Base-by-base conservation (phyloP, 1,140 invertebrate species). In the Hyposmocoma kahamanoa region DNA sequence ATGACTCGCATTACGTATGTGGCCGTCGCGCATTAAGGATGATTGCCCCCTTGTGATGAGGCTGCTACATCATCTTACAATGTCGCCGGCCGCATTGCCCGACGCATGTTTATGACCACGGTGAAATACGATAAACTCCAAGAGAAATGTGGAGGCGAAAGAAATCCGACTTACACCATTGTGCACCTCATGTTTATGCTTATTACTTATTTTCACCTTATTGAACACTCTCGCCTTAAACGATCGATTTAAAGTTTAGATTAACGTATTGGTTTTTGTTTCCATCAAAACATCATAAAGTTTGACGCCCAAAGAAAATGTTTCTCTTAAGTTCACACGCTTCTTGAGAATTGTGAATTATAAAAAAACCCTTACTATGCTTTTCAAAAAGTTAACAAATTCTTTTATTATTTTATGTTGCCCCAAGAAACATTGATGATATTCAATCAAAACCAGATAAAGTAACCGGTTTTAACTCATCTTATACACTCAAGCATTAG, bases 1-100 rank as follows among this genome's bases (percentile, higher is more conserved):
- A 83, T 85, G 81, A 83, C 81, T 80, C 77, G 81, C 72, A 83
- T 85, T 83, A 85, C 79, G 75, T 81, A 83, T 83, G 79, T 83
- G 79, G 70, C 70, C 75, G 72, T 74, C 70, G 81, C 69, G 66
- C 74, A 83, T 83, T 83, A 83, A 80, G 73, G 72, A 82, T 82
- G 79, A 85, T 85, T 83, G 79, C 74, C 75, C 65, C 67, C 73
- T 83, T 80, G 77, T 85, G 82, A 85, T 81, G 79, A 83, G 73
- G 65, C 72, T 60, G 75, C 74, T 77, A 75, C 75, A 83, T 80
- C 78, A 79, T 76, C 71, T 55, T 65, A 78, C 79, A 80, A 82
- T 84, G 77, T 84, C 79, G 63, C 72, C 75, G 71, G 69, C 66
- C 67, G 63, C 64, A 60, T 63, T 55, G 62, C 59, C 57, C 56